Evolutionary conservation across 2,888 invertebrate genomes (phyloP).

Genomic region (Eucriotettix oculatus): DNA sequence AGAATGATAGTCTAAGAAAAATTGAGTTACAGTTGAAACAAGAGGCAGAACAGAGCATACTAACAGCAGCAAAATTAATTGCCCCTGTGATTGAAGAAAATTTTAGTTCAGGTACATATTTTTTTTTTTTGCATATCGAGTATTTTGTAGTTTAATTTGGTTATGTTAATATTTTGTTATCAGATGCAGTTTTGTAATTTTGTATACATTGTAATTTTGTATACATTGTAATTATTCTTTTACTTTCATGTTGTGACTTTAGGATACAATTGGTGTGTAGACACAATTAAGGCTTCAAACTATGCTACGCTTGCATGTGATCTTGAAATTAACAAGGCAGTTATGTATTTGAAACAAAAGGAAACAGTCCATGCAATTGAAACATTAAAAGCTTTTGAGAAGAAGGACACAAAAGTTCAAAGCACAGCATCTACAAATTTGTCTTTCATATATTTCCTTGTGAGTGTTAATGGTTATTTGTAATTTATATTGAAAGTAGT

Average conservation of each 20-base stretch:
- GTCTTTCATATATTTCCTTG: conserved; percentile 66
- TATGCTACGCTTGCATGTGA: conserved; percentile 69
- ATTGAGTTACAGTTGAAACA: conserved; percentile 53
- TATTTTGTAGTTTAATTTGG: background rate
- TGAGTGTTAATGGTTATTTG: conserved; percentile 22
- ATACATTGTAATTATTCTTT: background rate
- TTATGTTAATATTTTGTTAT: background rate
- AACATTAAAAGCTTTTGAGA: conserved; percentile 70
- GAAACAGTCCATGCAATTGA: conserved; percentile 67
- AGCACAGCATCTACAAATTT: conserved; percentile 74
- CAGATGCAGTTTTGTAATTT: background rate
- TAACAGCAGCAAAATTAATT: conserved; percentile 77
- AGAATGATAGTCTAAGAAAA: conserved; percentile 56
- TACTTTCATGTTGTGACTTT: background rate
- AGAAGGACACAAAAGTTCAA: conserved; percentile 67
- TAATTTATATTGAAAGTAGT: background rate
- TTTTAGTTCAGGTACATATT: conserved; percentile 38
- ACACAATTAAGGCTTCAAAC: conserved; percentile 79
- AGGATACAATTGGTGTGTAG: conserved; percentile 75
- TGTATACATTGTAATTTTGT: background rate
- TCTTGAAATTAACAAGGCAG: conserved; percentile 79
- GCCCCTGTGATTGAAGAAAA: conserved; percentile 63
- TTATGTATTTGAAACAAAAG: conserved; percentile 66
- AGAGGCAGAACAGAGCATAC: conserved; percentile 64
- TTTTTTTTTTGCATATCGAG: background rate